Conservation (phyloP, 1,140 invertebrate species). For the Formica selysi region DNA sequence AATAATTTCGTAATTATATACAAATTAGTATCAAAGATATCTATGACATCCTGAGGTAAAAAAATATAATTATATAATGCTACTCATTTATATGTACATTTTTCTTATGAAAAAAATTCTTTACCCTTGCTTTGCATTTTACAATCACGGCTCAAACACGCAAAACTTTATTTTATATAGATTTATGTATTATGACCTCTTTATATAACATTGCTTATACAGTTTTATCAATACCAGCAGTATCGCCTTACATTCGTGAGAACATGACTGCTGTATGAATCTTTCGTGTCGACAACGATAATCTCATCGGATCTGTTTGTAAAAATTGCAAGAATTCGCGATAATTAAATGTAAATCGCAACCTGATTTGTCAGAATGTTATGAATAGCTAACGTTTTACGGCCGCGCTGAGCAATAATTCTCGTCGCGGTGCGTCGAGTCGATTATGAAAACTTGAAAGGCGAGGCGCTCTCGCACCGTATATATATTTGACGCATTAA, state of each 20-base stretch:
- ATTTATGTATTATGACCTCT: not conserved
- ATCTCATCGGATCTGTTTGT: not conserved
- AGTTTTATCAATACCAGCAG: not conserved
- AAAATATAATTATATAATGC: not conserved
- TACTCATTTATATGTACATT: conserved; percentile 2
- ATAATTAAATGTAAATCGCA: conserved; percentile 57
- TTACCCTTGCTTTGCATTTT: conserved; percentile 25
- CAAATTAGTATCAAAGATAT: not conserved
- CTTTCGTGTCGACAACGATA: not conserved
- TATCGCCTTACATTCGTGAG: not conserved
- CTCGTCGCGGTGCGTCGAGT: conserved; percentile 1
- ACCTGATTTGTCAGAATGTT: conserved; percentile 31
- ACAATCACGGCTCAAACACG: not conserved
- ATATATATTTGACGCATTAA: conserved; percentile 30
- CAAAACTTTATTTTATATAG: conserved; percentile 24
- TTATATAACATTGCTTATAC: conserved; percentile 27
- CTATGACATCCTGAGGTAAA: not conserved
- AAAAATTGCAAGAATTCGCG: conserved; percentile 1
- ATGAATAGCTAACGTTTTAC: conserved; percentile 29
- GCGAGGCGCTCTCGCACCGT: conserved; percentile 6
- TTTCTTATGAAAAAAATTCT: not conserved
- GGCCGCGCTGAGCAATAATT: conserved; percentile 42
- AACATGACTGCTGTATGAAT: conserved; percentile 4
- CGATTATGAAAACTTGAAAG: conserved; percentile 60
- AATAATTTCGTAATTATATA: not conserved